These are phyloP conservation scores for Porites lutea DNA, from an alignment of 64 coral and sea anemone species.

Conservation along the genomic window DNA sequence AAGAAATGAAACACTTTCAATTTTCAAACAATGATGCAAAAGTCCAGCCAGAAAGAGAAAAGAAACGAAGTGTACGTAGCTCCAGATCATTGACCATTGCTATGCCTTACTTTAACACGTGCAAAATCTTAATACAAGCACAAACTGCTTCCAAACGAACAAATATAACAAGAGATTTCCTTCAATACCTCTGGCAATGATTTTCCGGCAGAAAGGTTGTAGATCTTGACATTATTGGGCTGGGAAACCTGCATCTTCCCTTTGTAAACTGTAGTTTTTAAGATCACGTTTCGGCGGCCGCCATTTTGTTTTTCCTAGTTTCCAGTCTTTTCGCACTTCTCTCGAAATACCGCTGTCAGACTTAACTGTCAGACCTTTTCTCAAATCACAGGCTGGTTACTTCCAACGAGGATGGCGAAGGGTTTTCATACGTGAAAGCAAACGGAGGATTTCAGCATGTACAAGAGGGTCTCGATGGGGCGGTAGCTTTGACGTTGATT, in stretches of 20 bases:
- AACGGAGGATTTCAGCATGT: too few relatives aligned
- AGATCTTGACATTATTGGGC: slow-evolving; percentile 99
- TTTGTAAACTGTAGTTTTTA: neutral
- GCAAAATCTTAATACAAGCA: neutral
- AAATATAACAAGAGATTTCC: neutral
- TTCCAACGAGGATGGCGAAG: too few relatives aligned
- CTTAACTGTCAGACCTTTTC: too few relatives aligned
- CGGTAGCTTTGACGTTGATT: too few relatives aligned
- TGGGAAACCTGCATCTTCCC: slow-evolving; percentile 95
- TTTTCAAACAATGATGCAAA: too few relatives aligned
- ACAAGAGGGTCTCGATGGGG: too few relatives aligned
- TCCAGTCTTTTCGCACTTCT: neutral
- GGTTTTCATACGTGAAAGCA: too few relatives aligned
- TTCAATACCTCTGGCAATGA: slow-evolving; percentile 92
- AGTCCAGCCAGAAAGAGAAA: too few relatives aligned
- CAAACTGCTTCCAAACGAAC: neutral
- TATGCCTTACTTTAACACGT: neutral
- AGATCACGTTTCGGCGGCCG: neutral
- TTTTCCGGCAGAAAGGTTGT: slow-evolving; percentile 97
- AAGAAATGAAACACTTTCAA: neutral
- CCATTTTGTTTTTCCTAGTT: slow-evolving; percentile 1
- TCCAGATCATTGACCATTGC: neutral
- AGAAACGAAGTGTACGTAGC: neutral
- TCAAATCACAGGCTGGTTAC: too few relatives aligned
- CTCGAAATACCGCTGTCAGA: too few relatives aligned